Evolutionary conservation across 92 coral and sea anemone genomes (phyloP).

Genomic region (Muricea muricata): DNA sequence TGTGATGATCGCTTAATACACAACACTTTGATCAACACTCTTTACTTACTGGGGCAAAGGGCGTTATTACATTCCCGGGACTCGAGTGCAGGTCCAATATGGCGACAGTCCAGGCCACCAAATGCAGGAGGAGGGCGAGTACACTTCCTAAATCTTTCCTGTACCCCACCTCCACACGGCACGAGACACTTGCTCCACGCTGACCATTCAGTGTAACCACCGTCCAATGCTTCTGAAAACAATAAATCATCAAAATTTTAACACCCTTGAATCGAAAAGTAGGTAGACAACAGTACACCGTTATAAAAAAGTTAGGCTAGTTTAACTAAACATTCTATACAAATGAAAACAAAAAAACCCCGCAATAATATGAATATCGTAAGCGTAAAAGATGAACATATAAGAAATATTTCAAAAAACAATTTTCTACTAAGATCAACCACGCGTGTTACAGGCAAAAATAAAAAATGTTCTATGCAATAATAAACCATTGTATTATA

Average conservation of each 20-base stretch:
- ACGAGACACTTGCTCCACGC: slow-evolving; percentile 86
- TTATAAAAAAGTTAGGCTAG: no score
- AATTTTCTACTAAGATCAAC: no score
- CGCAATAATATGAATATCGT: no score
- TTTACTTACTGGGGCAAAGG: slow-evolving; percentile 89
- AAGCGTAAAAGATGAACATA: no score
- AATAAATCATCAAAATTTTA: neutral
- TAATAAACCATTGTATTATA: no score
- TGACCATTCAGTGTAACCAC: slow-evolving; percentile 83
- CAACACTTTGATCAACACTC: neutral
- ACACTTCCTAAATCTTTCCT: slow-evolving; percentile 83
- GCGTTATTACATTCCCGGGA: slow-evolving; percentile 80
- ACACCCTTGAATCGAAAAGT: neutral
- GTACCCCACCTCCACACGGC: slow-evolving; percentile 94
- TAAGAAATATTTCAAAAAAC: no score
- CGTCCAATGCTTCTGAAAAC: slow-evolving; percentile 66
- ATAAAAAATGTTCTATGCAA: no score
- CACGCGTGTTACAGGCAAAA: no score
- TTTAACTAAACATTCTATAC: no score
- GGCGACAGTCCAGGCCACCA: slow-evolving; percentile 83
- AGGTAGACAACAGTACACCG: no score
- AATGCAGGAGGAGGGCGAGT: slow-evolving; percentile 78
- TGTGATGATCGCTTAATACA: no score
- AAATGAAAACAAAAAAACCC: no score
- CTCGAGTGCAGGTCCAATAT: slow-evolving; percentile 82